Evolutionary conservation across 2,797 vertebrate species (phyloP), one percentile per base, ranked within the genome.

Genomic region (Crax fasciolata): DNA sequence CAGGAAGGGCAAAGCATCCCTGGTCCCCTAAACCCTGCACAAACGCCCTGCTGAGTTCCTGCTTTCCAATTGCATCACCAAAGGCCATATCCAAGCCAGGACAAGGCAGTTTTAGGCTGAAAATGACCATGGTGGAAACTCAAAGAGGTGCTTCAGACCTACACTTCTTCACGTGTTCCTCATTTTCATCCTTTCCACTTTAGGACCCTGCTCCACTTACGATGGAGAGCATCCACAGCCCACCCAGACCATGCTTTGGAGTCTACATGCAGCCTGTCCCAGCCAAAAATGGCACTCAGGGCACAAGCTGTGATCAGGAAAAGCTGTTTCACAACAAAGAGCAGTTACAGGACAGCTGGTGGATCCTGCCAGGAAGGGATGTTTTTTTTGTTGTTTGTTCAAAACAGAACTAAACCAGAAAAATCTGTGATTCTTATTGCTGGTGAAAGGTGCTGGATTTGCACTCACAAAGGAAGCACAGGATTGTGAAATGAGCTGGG

Each of bases 381-480:
- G 39, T 84, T 89, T 28, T 19, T 46, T 43, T 41, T 59, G 18
- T 57, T n/a, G 18, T 51, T 52, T 21, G 39, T 13, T 10, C 13
- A 10, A 62, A 93, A 84, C 61, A 25, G 54, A 91, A 61, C 67
- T 80, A 71, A 95, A 93, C 43, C 46, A 84, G 92, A 90, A 91
- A 84, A 94, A 90, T 8, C 62, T 92, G 86, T 79, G 80, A 90
- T 87, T 94, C 84, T 96, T 83, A 92, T 94, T 96, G 83, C 49
- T 91, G 91, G 74, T 85, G 94, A 96, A 93, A 96, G 81, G 84
- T 58, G 52, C 74, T 89, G 87, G 87, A 81, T 94, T 87, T 91
- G 76, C 81, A 71, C 77, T 68, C 74, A 15, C 28, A 39, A 21
- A 92, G 62, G 59, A 87, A 84, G 74, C 17, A 5, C 18, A 16